These are phyloP conservation scores for Thalassophryne amazonica DNA, from an alignment of 2,797 vertebrate genomes.

Conservation along the genomic window DNA sequence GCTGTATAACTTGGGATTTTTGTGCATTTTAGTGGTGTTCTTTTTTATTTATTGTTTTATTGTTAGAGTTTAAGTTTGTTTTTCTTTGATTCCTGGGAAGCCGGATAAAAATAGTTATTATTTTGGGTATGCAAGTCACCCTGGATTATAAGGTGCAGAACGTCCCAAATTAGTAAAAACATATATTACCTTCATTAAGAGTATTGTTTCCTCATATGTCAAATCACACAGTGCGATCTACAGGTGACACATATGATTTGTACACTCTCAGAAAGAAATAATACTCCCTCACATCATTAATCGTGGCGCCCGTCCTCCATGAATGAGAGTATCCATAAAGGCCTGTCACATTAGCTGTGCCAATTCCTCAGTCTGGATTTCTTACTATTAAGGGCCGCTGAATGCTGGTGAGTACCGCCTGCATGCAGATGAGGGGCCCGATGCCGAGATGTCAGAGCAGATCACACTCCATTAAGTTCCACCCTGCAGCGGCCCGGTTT, in stretches of 20 bases:
- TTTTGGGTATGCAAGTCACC: too few species aligned
- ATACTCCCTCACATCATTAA: constrained; percentile 51
- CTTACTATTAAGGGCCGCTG: constrained; percentile 55
- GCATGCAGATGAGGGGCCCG: constrained; percentile 66
- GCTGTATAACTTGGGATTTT: too few species aligned
- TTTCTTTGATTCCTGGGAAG: too few species aligned
- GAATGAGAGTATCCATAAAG: constrained; percentile 70
- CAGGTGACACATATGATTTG: constrained; percentile 57
- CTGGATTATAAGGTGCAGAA: too few species aligned
- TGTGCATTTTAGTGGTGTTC: too few species aligned
- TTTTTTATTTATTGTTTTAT: too few species aligned
- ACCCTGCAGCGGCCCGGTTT: constrained; percentile 31
- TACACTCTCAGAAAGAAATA: constrained; percentile 39
- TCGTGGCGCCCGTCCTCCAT: constrained; percentile 46
- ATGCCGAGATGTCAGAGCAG: constrained; percentile 50
- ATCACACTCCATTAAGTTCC: constrained; percentile 70
- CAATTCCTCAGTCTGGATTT: constrained; percentile 70
- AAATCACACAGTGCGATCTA: constrained; percentile 40
- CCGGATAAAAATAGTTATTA: too few species aligned
- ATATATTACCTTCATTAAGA: too few species aligned
- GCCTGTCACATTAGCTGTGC: constrained; percentile 69
- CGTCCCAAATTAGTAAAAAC: too few species aligned
- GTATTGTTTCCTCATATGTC: not conserved
- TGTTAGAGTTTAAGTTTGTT: too few species aligned
- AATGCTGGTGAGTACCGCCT: constrained; percentile 41